These are phyloP conservation scores for Hydrotaea diabolus DNA, from an alignment of 2,888 invertebrate species.

Conservation along the genomic window DNA sequence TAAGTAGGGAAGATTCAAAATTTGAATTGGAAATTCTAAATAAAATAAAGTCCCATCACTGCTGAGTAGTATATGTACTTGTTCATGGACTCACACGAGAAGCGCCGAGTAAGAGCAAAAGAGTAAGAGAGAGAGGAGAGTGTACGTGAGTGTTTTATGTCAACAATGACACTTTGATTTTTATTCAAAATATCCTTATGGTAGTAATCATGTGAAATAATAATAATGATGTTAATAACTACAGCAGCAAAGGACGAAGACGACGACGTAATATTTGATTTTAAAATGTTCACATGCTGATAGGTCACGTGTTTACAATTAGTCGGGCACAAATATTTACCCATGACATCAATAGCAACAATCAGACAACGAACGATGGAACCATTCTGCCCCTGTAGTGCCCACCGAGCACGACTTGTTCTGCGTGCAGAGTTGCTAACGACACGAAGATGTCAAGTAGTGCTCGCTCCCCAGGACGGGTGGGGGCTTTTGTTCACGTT, in stretches of 20 bases:
- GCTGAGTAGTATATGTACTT: no score
- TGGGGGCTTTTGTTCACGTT: conserved; percentile 6
- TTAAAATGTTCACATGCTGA: conserved; percentile 71
- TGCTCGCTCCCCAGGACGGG: not conserved
- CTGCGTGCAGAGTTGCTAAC: not conserved
- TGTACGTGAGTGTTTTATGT: conserved; percentile 47
- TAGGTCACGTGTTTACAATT: conserved; percentile 79
- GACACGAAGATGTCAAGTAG: conserved; percentile 9
- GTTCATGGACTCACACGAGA: no score
- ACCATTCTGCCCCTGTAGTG: conserved; percentile 35
- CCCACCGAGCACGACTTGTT: conserved; percentile 33
- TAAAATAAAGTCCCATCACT: no score
- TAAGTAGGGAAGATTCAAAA: no score
- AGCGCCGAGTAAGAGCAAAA: not conserved
- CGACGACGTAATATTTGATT: conserved; percentile 55
- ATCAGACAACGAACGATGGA: conserved; percentile 8
- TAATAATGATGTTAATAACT: conserved; percentile 1
- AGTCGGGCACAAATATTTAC: conserved; percentile 72
- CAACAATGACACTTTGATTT: conserved; percentile 59
- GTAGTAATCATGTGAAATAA: conserved; percentile 17
- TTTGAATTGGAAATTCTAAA: no score
- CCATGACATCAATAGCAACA: conserved; percentile 57
- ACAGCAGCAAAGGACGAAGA: conserved; percentile 18
- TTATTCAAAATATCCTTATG: conserved; percentile 17
- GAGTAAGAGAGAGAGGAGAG: not conserved